Evolutionary conservation across 1,140 invertebrate species (phyloP), one percentile per base, ranked within the genome.

Genomic region (Caerostris extrusa): DNA sequence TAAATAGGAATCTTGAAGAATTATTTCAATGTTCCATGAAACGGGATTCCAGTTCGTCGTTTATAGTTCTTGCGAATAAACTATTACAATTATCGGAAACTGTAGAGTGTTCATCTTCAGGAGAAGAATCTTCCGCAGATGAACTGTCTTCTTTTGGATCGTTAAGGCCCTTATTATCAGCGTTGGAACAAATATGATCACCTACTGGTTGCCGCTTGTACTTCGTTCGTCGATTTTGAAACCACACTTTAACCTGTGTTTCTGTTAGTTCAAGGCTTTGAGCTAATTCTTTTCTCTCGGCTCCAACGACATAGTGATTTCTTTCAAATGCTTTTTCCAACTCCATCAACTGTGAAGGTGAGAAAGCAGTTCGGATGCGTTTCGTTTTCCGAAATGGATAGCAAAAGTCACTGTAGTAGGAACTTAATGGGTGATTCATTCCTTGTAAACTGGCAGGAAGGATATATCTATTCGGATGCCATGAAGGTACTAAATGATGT

Each of bases 251-350:
- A 57, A 94, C 89, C 94, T 94, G 53, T 7, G 99, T 99, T 97
- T 99, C 99, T 50, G 98, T 99, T 94, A 99, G 97, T 95, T 98
- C 98, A 60, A 99, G 97, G 89, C 97, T 98, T 95, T 99, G 98
- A 2, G 99, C 99, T 94, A 99, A 96, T 96, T 99, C 98, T 96
- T 99, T 99, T 95, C 99, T 97, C 96, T 99, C 99, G 53, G 98
- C 98, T 0, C 99, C 99, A 53, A 99, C 99, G 58, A 99, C 99
- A 96, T 99, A 99, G 96, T 99, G 99, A 96, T 99, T 99, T 96
- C 98, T 98, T 96, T 99, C 99, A 96, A 99, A 99, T 61, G 99
- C 99, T 95, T 99, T 98, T 96, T 99, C 99, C 95, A 99, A 96
- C 96, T 99, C 99, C 60, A 99, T 96, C 87, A 99, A 97, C 96